Evolutionary conservation across 2,888 invertebrate species (phyloP).

Genomic region (Keiferia lycopersicella): DNA sequence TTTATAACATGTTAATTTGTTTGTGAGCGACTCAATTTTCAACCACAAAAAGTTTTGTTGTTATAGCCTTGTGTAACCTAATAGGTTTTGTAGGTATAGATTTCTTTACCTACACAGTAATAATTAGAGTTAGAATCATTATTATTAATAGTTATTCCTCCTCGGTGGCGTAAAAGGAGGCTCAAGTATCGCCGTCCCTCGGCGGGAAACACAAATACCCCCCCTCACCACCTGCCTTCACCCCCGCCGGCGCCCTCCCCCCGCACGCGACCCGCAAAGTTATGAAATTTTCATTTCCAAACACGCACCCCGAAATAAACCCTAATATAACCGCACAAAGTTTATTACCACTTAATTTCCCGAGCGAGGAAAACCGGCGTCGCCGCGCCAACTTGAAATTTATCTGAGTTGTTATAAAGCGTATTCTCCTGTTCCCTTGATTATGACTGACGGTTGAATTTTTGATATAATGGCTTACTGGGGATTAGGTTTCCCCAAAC

Average conservation of each 20-base stretch:
- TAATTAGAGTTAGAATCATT: slow-evolving; percentile 25
- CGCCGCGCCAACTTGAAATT: slow-evolving; percentile 54
- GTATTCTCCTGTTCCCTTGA: slow-evolving; percentile 42
- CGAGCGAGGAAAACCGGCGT: slow-evolving; percentile 48
- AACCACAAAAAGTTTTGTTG: background rate
- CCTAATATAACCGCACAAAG: slow-evolving; percentile 63
- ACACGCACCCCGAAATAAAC: slow-evolving; percentile 67
- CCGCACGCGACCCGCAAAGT: slow-evolving; percentile 52
- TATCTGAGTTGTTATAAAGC: slow-evolving; percentile 54
- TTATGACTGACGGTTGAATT: slow-evolving; percentile 67
- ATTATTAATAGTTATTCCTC: slow-evolving; percentile 72
- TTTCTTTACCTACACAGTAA: background rate
- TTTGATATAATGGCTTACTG: slow-evolving; percentile 74
- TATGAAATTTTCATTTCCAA: slow-evolving; percentile 80
- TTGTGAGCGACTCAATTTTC: background rate
- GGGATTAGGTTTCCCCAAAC: slow-evolving; percentile 77
- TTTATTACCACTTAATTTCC: slow-evolving; percentile 65
- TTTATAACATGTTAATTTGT: background rate
- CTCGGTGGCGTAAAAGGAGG: slow-evolving; percentile 57
- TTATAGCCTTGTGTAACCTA: background rate
- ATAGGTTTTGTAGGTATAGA: background rate
- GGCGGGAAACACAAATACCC: slow-evolving; percentile 67
- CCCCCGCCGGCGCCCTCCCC: slow-evolving; percentile 37
- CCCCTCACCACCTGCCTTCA: slow-evolving; percentile 35
- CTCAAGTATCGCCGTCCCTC: slow-evolving; percentile 63